These are phyloP conservation scores for Siniperca chuatsi DNA, from an alignment of 2,113 vertebrate species.

Conservation along the genomic window DNA sequence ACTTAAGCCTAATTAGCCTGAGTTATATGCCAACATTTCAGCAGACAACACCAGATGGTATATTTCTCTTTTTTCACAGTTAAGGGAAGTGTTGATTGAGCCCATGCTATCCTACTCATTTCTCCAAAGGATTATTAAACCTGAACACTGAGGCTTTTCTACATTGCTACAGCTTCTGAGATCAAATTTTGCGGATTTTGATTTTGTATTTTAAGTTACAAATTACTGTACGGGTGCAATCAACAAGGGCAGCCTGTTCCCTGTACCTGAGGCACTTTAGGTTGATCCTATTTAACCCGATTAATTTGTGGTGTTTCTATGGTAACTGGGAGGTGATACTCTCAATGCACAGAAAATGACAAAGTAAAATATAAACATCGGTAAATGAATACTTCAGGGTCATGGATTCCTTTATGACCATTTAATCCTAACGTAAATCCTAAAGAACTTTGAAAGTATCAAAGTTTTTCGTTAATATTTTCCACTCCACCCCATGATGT, in stretches of 20 bases:
- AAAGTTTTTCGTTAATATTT: too few relatives aligned
- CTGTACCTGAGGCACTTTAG: neutral
- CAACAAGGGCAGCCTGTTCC: neutral
- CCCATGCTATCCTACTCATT: constrained; percentile 8
- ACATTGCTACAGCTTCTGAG: neutral
- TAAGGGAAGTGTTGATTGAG: constrained; percentile 62
- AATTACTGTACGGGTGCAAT: neutral
- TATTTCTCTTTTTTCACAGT: constrained; percentile 38
- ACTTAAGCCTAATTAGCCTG: constrained; percentile 56
- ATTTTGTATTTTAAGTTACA: neutral
- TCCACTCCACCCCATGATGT: too few relatives aligned
- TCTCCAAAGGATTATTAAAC: neutral
- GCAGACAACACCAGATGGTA: constrained; percentile 67
- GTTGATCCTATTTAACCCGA: neutral
- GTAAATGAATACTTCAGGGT: neutral
- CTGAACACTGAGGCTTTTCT: neutral
- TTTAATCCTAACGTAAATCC: too few relatives aligned
- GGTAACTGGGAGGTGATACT: constrained; percentile 2
- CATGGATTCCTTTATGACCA: too few relatives aligned
- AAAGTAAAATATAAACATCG: neutral
- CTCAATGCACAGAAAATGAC: neutral
- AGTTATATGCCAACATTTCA: constrained; percentile 10
- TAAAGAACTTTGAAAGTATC: too few relatives aligned
- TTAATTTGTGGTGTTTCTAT: constrained; percentile 13
- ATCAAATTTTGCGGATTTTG: neutral